phyloP scores from a whole-genome alignment of 2,888 invertebrate species.

The Volucella inanis region DNA sequence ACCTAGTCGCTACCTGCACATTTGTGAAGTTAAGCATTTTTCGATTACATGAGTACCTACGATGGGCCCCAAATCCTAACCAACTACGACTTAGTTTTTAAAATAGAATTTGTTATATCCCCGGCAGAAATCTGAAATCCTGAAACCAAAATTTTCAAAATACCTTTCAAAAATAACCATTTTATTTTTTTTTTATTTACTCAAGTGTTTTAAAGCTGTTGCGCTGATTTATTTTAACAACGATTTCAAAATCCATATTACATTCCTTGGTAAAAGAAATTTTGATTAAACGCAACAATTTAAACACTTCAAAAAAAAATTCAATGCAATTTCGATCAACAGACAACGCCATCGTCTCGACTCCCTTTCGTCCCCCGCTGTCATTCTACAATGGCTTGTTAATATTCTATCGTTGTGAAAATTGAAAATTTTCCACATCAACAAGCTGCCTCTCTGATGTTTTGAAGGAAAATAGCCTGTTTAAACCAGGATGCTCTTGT shows the following conservation, averaged over 20 bases:
- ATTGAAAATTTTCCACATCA: slow-evolving; percentile 74
- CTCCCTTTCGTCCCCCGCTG: slow-evolving; percentile 5
- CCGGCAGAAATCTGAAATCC: no score
- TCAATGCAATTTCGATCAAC: slow-evolving; percentile 63
- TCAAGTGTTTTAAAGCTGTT: not conserved
- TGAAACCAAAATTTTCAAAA: no score
- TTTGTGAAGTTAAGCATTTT: no score
- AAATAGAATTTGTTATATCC: no score
- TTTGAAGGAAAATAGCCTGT: slow-evolving; percentile 69
- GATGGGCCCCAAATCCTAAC: no score
- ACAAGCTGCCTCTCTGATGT: slow-evolving; percentile 57
- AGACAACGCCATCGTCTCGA: slow-evolving; percentile 39
- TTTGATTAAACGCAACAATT: slow-evolving; percentile 46
- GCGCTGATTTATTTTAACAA: not conserved
- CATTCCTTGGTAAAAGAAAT: slow-evolving; percentile 2
- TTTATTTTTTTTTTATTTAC: no score
- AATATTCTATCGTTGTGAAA: slow-evolving; percentile 73
- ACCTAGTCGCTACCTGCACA: no score
- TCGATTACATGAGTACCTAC: no score
- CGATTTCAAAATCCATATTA: slow-evolving; percentile 4
- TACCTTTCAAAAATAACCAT: no score
- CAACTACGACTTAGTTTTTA: no score
- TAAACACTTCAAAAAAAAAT: slow-evolving; percentile 11
- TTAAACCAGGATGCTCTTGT: slow-evolving; percentile 63
- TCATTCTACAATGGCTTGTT: slow-evolving; percentile 53